phyloP scores from a whole-genome alignment of 2,888 invertebrate species.

The Stegophylla sp. region DNA sequence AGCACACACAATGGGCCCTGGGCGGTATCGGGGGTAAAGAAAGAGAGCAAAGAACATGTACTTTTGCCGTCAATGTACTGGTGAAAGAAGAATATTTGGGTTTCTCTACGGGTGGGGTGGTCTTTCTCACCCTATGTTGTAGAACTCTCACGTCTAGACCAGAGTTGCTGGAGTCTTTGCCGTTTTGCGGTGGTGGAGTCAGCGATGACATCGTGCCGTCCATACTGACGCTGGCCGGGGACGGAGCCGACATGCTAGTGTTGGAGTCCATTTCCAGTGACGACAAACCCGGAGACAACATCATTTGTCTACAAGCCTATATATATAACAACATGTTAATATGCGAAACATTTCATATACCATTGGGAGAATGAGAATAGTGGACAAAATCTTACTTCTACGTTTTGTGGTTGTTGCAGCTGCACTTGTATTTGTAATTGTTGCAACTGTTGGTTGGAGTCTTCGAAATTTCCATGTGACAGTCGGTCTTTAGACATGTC shows the following conservation, averaged over 20 bases:
- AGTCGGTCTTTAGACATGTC: slow-evolving; percentile 68
- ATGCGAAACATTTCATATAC: too few species aligned
- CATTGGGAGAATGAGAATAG: not conserved
- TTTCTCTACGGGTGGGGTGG: slow-evolving; percentile 62
- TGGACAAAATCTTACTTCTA: slow-evolving; percentile 24
- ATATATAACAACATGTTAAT: too few species aligned
- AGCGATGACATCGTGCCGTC: slow-evolving; percentile 67
- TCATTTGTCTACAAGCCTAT: slow-evolving; percentile 57
- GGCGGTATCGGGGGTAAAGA: not conserved
- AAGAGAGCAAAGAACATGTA: slow-evolving; percentile 48
- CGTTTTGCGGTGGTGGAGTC: slow-evolving; percentile 61
- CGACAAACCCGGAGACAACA: slow-evolving; percentile 64
- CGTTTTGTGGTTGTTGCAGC: slow-evolving; percentile 69
- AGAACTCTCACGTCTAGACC: slow-evolving; percentile 72
- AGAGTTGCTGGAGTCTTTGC: slow-evolving; percentile 49
- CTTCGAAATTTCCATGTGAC: slow-evolving; percentile 66
- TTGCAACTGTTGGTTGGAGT: slow-evolving; percentile 70
- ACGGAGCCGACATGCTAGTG: slow-evolving; percentile 79
- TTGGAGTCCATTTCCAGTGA: slow-evolving; percentile 74
- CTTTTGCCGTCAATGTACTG: slow-evolving; percentile 60
- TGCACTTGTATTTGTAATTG: slow-evolving; percentile 76
- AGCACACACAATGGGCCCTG: slow-evolving; percentile 11
- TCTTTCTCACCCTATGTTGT: slow-evolving; percentile 82
- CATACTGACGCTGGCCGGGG: slow-evolving; percentile 76
- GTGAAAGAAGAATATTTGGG: slow-evolving; percentile 59